Base-by-base conservation (phyloP, 2,888 invertebrate genomes). In the Venustoraphidia nigricollis region DNA sequence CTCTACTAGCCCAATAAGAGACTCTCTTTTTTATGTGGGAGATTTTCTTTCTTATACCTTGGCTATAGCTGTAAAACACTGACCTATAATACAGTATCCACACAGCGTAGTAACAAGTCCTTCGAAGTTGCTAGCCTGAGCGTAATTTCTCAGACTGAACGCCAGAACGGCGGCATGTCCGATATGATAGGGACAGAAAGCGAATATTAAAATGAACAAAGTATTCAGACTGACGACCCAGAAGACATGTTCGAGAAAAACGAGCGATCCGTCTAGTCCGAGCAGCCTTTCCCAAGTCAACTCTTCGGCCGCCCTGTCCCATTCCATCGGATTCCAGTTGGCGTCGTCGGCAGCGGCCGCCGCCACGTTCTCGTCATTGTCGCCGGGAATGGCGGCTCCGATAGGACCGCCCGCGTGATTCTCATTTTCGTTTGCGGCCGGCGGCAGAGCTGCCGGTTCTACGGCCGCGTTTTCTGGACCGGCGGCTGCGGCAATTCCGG, bases 151-250 rank as follows among this genome's bases (percentile, higher is more conserved):
- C 52, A 86, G 64, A 45, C 82, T 81, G 51, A 88, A 64, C 42
- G 83, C 73, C 10, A 80, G 76, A 49, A 95, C 77, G 1, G 89
- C 83, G 58, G 87, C 77, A 57, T 85, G 81, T 1, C 97, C 97
- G 68, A 96, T 90, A 58, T 94, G 92, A 64, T 94, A 96, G 0
- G 97, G 97, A 57, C 88, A 87, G 62, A 94, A 97, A 40, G 96
- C 97, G 70, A 98, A 98, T 14, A 95, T 86, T 53, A 97, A 77
- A 54, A 97, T 96, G 64, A 97, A 97, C 49, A 97, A 73, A 1
- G 96, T 94, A 62, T 98, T 97, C 34, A 98, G 69, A 0, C 95
- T 94, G 14, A 97, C 92, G 27, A 97, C 95, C 97, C 97, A 98
- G 64, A 98, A 96, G 0, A 98, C 96, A 71, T 98, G 97, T 65